phyloP scores from a whole-genome alignment of 2,888 invertebrate species.

The Apamea crenata region DNA sequence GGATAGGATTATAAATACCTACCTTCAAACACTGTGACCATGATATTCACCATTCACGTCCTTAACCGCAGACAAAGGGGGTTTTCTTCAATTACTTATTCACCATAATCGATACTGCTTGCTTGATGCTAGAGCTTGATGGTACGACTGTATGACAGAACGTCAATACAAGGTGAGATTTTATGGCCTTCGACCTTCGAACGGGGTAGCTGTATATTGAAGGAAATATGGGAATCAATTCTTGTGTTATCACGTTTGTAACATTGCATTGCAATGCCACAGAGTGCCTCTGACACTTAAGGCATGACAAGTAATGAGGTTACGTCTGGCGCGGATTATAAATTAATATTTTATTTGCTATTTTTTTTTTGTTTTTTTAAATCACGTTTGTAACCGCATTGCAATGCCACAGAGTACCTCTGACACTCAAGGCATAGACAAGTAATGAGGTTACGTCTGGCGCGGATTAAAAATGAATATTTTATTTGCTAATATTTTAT shows the following conservation, averaged over 20 bases:
- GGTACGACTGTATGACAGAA: not conserved
- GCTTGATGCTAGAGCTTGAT: no score
- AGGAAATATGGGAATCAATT: not conserved
- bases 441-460: no score
- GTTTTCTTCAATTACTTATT: slow-evolving; percentile 60
- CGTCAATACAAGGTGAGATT: slow-evolving; percentile 1
- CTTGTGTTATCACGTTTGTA: not conserved
- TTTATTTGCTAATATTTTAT: no score
- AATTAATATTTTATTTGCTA: no score
- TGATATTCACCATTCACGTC: slow-evolving; percentile 19
- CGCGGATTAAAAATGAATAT: no score
- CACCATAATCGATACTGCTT: slow-evolving; percentile 56
- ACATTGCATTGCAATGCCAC: not conserved
- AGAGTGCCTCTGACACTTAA: no score
- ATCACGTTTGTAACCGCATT: not conserved
- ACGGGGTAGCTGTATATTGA: not conserved
- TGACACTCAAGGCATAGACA: no score
- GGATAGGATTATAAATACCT: not conserved
- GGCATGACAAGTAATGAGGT: no score
- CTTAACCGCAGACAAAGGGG: slow-evolving; percentile 25
- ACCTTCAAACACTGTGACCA: slow-evolving; percentile 2
- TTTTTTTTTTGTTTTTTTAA: no score
- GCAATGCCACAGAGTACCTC: no score
- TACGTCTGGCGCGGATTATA: no score
- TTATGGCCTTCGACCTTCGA: slow-evolving; percentile 16